Conservation (phyloP, 2,113 vertebrate genomes). For the Ramphastos sulfuratus region DNA sequence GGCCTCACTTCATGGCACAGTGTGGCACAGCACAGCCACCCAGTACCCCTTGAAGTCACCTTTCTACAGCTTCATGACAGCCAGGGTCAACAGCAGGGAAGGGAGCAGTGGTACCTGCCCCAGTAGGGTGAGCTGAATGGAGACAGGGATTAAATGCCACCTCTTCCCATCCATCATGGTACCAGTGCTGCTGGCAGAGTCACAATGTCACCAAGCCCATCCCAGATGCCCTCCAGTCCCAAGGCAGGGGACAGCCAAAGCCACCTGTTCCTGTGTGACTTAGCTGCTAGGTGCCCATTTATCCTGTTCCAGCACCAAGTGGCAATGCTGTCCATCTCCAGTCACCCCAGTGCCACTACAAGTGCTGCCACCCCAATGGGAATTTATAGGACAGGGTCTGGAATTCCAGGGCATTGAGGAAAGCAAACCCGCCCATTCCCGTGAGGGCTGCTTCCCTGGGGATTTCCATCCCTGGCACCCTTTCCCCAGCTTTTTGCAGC, state of each 20-base stretch:
- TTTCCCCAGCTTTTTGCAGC: not conserved
- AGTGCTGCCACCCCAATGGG: fast-evolving
- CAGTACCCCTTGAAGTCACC: not conserved
- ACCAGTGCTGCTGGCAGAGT: not conserved
- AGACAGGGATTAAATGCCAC: not conserved
- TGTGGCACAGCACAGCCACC: not conserved
- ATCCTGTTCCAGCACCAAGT: not conserved
- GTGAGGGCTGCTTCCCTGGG: not conserved
- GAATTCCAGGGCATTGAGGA: fast-evolving
- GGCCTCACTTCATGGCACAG: not conserved
- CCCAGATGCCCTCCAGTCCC: fast-evolving
- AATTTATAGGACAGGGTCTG: not conserved
- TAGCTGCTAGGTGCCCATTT: not conserved
- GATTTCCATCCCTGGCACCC: not conserved
- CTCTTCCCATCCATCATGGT: not conserved
- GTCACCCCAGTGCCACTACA: fast-evolving
- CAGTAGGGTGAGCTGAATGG: not conserved
- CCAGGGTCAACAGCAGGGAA: not conserved
- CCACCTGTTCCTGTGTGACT: not conserved
- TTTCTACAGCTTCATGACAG: not conserved
- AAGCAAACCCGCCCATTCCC: not conserved
- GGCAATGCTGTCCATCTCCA: fast-evolving
- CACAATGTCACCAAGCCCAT: not conserved
- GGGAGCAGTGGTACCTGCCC: not conserved
- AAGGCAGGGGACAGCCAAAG: not conserved